Conservation (phyloP, 2,113 vertebrate genomes). For the Indicator maculatus region DNA sequence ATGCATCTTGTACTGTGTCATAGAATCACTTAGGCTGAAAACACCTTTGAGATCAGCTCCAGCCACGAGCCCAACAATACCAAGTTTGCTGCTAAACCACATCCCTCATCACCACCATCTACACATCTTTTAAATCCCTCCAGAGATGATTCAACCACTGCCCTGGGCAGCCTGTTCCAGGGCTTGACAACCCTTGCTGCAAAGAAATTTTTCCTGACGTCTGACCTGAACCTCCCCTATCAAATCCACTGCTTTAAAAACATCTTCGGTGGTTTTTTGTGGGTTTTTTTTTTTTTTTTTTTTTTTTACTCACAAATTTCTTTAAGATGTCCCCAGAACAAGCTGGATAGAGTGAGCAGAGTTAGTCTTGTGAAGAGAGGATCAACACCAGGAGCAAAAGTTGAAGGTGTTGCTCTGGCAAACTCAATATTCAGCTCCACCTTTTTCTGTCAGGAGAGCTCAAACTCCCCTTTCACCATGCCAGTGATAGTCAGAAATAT, state of each 20-base stretch:
- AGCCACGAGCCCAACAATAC: too few relatives aligned
- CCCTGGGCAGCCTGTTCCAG: too few relatives aligned
- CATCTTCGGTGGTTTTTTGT: too few relatives aligned
- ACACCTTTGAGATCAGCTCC: too few relatives aligned
- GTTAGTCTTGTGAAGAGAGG: background rate
- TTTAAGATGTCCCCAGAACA: background rate
- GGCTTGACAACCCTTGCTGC: too few relatives aligned
- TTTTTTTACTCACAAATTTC: background rate
- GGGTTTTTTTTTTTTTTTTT: too few relatives aligned
- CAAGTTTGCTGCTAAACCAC: too few relatives aligned
- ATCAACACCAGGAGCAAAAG: background rate
- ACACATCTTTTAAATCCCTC: too few relatives aligned
- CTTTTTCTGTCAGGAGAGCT: background rate
- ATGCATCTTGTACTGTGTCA: background rate
- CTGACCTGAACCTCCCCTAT: background rate
- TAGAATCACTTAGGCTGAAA: too few relatives aligned
- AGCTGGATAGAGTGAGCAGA: fast-evolving
- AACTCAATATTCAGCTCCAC: background rate
- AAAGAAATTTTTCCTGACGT: too few relatives aligned
- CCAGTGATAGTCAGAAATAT: background rate
- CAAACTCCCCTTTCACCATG: background rate
- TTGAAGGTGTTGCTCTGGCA: background rate
- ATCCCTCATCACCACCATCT: too few relatives aligned
- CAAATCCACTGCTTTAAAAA: background rate
- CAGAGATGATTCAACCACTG: too few relatives aligned